A percentile compares a stretch with the other conserved stretches of the same genome.
Conservation (phyloP, 2,888 invertebrate species). For the Caenorhabditis sp. region DNA sequence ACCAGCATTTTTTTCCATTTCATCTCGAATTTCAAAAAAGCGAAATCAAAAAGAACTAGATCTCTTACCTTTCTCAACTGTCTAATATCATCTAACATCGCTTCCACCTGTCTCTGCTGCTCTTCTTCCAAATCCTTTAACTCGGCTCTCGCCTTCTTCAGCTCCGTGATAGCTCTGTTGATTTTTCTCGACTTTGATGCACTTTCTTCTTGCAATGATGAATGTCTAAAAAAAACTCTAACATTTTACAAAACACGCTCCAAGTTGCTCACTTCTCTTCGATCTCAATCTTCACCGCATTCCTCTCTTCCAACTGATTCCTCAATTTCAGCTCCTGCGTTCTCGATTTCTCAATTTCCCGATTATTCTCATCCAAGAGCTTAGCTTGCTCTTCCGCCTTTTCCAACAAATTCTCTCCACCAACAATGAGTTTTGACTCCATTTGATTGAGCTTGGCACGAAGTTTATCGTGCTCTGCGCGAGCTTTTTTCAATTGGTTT, state of each 20-base stretch:
- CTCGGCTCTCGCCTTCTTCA: slow-evolving; percentile 48
- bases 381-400: slow-evolving; percentile 77
- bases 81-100: slow-evolving; percentile 88
- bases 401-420: slow-evolving; percentile 95
- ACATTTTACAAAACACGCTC: slow-evolving; percentile 73
- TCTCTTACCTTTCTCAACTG: slow-evolving; percentile 79
- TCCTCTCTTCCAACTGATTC: slow-evolving; percentile 39
- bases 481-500: slow-evolving; percentile 46
- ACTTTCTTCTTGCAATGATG: slow-evolving; percentile 91
- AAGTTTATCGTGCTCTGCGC: slow-evolving; percentile 82
- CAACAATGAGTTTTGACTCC: slow-evolving; percentile 93
- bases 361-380: slow-evolving; percentile 46
- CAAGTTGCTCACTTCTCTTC: slow-evolving; percentile 49
- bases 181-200: slow-evolving; percentile 90
- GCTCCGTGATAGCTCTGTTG: slow-evolving; percentile 73
- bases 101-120: slow-evolving; percentile 95
- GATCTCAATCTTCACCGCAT: slow-evolving; percentile 46
- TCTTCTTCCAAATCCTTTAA: slow-evolving; percentile 80
- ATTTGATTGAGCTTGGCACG: slow-evolving; percentile 86
- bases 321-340: slow-evolving; percentile 39
- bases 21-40: neutral
- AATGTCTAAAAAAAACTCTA: slow-evolving; percentile 75
- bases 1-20: no score
- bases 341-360: slow-evolving; percentile 58
- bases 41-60: neutral